Base-by-base conservation (phyloP, 2,888 invertebrate genomes). In the Dioctria linearis region DNA sequence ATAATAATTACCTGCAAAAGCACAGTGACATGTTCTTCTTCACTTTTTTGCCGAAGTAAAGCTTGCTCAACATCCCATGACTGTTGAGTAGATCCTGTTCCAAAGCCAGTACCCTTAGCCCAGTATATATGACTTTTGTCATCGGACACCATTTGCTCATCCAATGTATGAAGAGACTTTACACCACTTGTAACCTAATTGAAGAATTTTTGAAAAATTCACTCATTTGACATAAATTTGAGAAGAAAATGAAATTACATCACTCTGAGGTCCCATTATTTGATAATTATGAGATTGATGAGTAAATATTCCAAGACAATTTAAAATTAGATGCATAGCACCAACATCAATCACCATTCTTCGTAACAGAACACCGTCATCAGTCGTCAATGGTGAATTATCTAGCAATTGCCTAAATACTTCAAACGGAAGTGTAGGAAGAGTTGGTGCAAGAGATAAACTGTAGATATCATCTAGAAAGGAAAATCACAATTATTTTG, bases 11-110 rank as follows among this genome's bases (percentile, higher is more conserved):
- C 92, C 89, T 93, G 92, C 59, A 96, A 87, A 76, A 96, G 88
- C 81, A 95, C 96, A 0, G 97, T 96, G 3, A 98, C 97, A 87
- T 98, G 97, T 86, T 97, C 96, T 87, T 98, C 98, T 89, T 98
- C 97, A 82, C 95, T 95, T 82, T 94, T 93, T 88, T 98, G 97
- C 9, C 96, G 91, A 83, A 96, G 89, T 75, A 98, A 89, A n/a
- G 97, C 97, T 87, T 97, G 96, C 86, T 98, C 98, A 54, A 98
- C 96, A 89, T 98, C 97, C 98, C 98, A 98, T 66, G 96, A 96
- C 88, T 97, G 97, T 83, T 96, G 95, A 9, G 97, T 98, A 39
- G 96, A 96, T 40, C 98, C 98, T 0, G 97, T 98, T 71, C 98
- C 98, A 89, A 98, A 98, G 2, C 98, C 98, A 3, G 98, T 98